These are phyloP conservation scores for Drosophila tristis DNA, from an alignment of 1,140 invertebrate species.

Conservation along the genomic window DNA sequence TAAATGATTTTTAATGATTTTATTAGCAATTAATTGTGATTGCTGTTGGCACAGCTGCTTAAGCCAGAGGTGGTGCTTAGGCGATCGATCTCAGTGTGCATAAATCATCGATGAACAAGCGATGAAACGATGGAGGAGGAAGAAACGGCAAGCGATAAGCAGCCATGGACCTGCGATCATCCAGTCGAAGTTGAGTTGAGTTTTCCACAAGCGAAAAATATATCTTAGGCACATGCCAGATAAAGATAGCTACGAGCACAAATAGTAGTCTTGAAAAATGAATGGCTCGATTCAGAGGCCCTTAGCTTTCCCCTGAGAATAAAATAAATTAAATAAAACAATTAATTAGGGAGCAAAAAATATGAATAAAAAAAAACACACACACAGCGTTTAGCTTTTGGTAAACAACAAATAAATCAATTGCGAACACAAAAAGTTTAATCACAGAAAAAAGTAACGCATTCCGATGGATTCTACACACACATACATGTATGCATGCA, in stretches of 20 bases:
- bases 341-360: not conserved
- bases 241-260: no score
- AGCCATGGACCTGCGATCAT: no score
- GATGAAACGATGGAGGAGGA: not conserved
- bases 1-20: slow-evolving; percentile 63
- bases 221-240: no score
- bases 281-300: no score
- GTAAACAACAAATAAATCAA: slow-evolving; percentile 18
- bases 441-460: slow-evolving; percentile 10
- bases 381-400: slow-evolving; percentile 8
- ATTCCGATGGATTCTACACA: no score
- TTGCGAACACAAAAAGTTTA: slow-evolving; percentile 13
- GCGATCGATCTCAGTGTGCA: slow-evolving; percentile 16
- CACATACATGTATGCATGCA: no score
- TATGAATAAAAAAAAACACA: slow-evolving; percentile 5
- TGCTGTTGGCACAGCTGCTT: slow-evolving; percentile 14
- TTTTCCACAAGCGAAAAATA: no score
- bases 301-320: no score
- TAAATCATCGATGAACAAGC: slow-evolving; percentile 19
- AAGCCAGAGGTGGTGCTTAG: slow-evolving; percentile 22
- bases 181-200: no score
- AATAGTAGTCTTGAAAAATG: no score
- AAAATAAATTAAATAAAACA: no score
- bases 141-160: not conserved
- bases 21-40: slow-evolving; percentile 60